Evolutionary conservation across 2,888 invertebrate genomes (phyloP).

Genomic region (Autographa pulchrina): DNA sequence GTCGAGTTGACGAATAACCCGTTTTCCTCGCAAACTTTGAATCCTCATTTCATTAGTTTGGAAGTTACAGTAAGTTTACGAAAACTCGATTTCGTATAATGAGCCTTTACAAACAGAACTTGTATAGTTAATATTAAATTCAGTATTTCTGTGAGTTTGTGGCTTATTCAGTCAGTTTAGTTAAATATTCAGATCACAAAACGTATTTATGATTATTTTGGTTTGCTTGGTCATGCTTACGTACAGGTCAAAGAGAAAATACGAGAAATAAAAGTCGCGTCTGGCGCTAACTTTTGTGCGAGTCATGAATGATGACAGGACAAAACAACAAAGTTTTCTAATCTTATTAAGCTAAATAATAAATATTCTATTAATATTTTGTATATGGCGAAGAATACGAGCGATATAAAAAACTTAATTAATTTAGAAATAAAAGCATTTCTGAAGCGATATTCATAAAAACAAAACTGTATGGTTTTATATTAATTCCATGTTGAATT

Average conservation of each 20-base stretch:
- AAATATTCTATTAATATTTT: neutral
- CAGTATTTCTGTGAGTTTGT: neutral
- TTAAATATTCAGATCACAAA: neutral
- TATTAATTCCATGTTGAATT: no score
- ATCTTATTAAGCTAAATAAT: neutral
- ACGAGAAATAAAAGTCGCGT: constrained; percentile 42
- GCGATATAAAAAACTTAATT: no score
- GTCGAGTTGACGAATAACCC: no score
- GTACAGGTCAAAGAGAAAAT: constrained; percentile 42
- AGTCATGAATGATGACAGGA: constrained; percentile 52
- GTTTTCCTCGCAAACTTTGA: constrained; percentile 3
- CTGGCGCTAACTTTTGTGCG: constrained; percentile 33
- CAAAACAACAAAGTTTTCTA: constrained; percentile 15
- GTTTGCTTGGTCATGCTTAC: constrained; percentile 3
- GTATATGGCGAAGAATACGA: no score
- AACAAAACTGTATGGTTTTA: no score
- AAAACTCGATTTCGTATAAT: constrained; percentile 4
- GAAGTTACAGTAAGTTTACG: constrained; percentile 3
- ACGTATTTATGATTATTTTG: neutral
- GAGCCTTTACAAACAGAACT: neutral
- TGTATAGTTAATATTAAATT: neutral
- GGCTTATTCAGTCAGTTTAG: neutral
- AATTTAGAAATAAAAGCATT: no score
- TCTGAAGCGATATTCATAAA: no score
- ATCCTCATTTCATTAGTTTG: constrained; percentile 2